These are phyloP conservation scores for Amblyopsis rosae DNA, from an alignment of 2,113 vertebrate genomes.

Conservation along the genomic window DNA sequence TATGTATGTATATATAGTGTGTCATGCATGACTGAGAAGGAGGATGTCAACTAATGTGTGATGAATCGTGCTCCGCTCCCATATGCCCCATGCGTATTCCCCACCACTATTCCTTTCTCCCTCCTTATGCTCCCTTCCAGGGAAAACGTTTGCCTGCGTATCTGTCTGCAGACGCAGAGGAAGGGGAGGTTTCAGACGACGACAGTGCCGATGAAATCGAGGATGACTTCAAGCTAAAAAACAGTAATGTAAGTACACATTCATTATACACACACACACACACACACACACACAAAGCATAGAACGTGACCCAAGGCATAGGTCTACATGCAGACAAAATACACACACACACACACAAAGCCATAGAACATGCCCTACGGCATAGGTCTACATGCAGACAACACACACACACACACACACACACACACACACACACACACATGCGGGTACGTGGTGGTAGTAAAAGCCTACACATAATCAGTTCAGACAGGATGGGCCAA, in stretches of 20 bases:
- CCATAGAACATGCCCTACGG: slow-evolving; percentile 1
- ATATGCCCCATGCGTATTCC: background rate
- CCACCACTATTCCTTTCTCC: background rate
- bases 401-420: too few relatives aligned
- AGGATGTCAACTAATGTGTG: background rate
- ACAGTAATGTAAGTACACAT: slow-evolving; percentile 80
- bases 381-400: background rate
- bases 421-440: background rate
- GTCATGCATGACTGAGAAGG: background rate
- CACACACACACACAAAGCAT: background rate
- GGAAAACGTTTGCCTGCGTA: slow-evolving; percentile 91
- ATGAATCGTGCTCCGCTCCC: slow-evolving; percentile 8
- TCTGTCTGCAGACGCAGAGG: slow-evolving; percentile 90
- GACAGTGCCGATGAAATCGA: slow-evolving; percentile 98
- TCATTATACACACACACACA: slow-evolving; percentile 2
- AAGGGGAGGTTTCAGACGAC: slow-evolving; percentile 97
- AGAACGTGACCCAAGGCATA: slow-evolving; percentile 3
- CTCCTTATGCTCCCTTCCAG: slow-evolving; percentile 64
- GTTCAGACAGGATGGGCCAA: background rate
- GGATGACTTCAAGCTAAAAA: slow-evolving; percentile 93
- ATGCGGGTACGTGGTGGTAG: background rate
- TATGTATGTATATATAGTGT: too few relatives aligned
- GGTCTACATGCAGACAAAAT: background rate
- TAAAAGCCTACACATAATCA: background rate
- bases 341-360: slow-evolving; percentile 2